Conservation (phyloP, 2,888 invertebrate species). For the Caenorhabditis plicata region DNA sequence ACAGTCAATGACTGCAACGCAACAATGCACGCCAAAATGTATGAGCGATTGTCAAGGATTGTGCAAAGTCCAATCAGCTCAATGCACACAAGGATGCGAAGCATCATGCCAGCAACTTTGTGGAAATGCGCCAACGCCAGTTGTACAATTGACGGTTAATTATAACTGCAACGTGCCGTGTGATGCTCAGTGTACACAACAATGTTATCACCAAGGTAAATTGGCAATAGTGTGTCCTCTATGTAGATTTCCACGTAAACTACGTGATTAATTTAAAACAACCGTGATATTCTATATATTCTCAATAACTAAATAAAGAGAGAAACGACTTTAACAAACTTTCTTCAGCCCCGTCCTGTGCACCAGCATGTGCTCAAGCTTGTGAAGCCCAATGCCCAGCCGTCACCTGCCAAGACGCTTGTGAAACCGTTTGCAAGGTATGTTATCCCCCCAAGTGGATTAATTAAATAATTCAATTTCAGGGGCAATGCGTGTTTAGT, state of each 20-base stretch:
- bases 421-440: constrained; percentile 41
- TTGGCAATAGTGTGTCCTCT: too few species aligned
- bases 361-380: constrained; percentile 36
- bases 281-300: background rate
- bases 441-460: background rate
- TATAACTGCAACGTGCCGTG: constrained; percentile 45
- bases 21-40: constrained; percentile 43
- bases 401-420: constrained; percentile 41
- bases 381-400: constrained; percentile 43
- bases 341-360: constrained; percentile 29
- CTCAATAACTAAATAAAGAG: too few species aligned
- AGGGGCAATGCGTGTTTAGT: constrained; percentile 43
- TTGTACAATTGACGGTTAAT: constrained; percentile 29
- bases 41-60: constrained; percentile 39
- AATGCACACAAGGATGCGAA: constrained; percentile 38
- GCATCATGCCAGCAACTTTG: constrained; percentile 38
- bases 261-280: too few species aligned
- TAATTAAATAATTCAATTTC: background rate
- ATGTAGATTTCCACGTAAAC: background rate
- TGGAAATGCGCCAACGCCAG: constrained; percentile 39
- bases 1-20: constrained; percentile 2
- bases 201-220: constrained; percentile 35
- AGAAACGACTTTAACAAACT: background rate
- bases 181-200: constrained; percentile 42
- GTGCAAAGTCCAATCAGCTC: constrained; percentile 35